Base-by-base conservation (phyloP, 2,888 invertebrate genomes). In the Drosophila setosimentum region DNA sequence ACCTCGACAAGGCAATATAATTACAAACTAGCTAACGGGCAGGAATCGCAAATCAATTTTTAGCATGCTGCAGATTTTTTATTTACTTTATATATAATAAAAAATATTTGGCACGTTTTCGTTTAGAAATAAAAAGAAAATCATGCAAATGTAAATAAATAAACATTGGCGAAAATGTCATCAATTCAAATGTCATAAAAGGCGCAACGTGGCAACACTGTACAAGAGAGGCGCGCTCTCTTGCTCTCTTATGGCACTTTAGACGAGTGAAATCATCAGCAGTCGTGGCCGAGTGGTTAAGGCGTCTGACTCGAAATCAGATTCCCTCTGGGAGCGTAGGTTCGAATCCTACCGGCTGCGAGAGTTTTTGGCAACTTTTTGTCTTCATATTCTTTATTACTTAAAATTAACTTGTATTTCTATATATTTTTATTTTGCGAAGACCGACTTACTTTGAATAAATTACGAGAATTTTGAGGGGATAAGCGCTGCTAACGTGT, bases 231-330 rank as follows among this genome's bases (percentile, higher is more conserved):
- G 6, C 33, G 11, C 29, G 33, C 57, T 40, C 33, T 21, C 35
- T 29, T 13, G 33, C 58, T 37, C 18, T 68, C 59, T 68, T 68
- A 55, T 76, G 2, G n/a, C 68, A 48, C 29, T 80, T 78, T 76
- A 57, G 65, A 13, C 72, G 24, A n/a, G 0, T 0, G 0, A 10
- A 21, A 0, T 0, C 13, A 61, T 76, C n/a, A 86, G 93, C 93
- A 93, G 93, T 93, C 92, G 93, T 93, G 93, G 93, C 93, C 93
- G 93, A 93, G 93, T 92, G 93, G 93, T 93, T 93, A 93, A 93
- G 93, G 93, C 93, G 93, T 93, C 93, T 93, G 93, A 93, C 93
- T 93, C 92, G 93, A 93, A 93, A 93, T 93, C 93, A 93, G 93
- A 93, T 93, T 93, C 93, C 93, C 92, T 93, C 92, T 93, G 93